These are phyloP conservation scores for Cryptoleucopteryx plumbea DNA, from an alignment of 2,113 vertebrate genomes.

Conservation along the genomic window DNA sequence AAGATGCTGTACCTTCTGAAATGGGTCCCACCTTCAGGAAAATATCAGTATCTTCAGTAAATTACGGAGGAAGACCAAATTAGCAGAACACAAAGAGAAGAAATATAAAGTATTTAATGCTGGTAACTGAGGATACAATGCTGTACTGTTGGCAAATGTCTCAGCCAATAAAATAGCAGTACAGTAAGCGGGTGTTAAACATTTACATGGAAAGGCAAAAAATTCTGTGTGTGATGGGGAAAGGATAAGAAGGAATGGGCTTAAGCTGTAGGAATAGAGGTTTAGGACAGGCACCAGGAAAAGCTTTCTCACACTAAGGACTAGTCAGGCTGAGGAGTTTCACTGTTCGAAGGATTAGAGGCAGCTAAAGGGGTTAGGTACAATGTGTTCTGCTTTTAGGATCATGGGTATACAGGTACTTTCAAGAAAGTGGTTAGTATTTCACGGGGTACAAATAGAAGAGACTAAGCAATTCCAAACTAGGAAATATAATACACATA, in stretches of 20 bases:
- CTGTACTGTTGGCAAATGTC: not conserved
- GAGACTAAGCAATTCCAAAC: not conserved
- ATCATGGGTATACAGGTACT: not conserved
- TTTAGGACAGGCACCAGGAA: not conserved
- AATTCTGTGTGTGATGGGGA: not conserved
- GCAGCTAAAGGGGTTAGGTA: not conserved
- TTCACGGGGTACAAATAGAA: not conserved
- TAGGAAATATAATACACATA: not conserved
- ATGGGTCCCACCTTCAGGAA: not conserved
- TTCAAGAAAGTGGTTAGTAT: not conserved
- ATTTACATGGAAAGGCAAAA: not conserved
- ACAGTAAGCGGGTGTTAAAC: not conserved
- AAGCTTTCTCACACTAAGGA: not conserved
- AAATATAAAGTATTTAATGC: not conserved
- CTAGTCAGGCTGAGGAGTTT: not conserved
- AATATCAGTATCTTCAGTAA: not conserved
- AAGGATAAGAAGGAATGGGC: not conserved
- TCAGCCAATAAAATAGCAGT: not conserved
- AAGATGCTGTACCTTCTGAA: not conserved
- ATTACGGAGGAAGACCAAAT: not conserved
- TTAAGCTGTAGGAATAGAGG: not conserved
- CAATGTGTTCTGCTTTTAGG: not conserved
- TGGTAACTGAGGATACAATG: not conserved
- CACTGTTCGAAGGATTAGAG: not conserved
- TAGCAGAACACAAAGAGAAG: not conserved